Evolutionary conservation across 2,888 invertebrate genomes (phyloP), one percentile per base, ranked within the genome.

Genomic region (Drosophila subsilvestris): DNA sequence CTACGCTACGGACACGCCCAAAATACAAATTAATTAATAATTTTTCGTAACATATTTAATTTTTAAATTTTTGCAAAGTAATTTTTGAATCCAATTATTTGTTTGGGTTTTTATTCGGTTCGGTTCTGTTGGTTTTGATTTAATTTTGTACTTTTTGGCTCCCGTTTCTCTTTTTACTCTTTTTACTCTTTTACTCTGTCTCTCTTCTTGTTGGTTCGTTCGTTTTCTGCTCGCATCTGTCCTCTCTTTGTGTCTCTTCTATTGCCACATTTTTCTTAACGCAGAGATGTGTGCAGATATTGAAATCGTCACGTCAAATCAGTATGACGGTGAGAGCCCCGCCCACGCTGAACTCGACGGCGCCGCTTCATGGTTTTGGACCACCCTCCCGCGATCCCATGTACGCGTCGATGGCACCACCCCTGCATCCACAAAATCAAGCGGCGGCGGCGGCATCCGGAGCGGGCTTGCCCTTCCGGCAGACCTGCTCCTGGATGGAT

Each of bases 401-500:
- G 81, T 92, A 92, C 68, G 91, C 92, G 58, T 91, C 92, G 29
- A 91, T 92, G 89, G 90, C 90, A 56, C 90, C 91, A 61, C 90
- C 91, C 77, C 89, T 91, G 66, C 81, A 90, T 73, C 89, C 90
- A 74, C 91, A 91, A 79, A 78, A 79, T 25, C 79, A 86, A 70
- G 86, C 88, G 18, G 76, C 76, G 44, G 69, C 70, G 12, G 70
- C 69, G 8, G 73, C 73, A 18, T 43, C 76, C 83, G 89, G 85
- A 70, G 69, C 79, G 32, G 83, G 92, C 37, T 82, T 92, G 74
- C 92, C 92, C 80, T 92, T 91, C 85, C 90, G 96, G 63, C 97
- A 97, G 88, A 96, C 97, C 57, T 98, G 98, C 93, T 97, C 97
- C 67, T 98, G 98, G 98, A 97, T 98, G 95, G 98, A 98, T 93